Evolutionary conservation across 2,113 vertebrate species (phyloP).

Genomic region (Pseudopipra pipra): DNA sequence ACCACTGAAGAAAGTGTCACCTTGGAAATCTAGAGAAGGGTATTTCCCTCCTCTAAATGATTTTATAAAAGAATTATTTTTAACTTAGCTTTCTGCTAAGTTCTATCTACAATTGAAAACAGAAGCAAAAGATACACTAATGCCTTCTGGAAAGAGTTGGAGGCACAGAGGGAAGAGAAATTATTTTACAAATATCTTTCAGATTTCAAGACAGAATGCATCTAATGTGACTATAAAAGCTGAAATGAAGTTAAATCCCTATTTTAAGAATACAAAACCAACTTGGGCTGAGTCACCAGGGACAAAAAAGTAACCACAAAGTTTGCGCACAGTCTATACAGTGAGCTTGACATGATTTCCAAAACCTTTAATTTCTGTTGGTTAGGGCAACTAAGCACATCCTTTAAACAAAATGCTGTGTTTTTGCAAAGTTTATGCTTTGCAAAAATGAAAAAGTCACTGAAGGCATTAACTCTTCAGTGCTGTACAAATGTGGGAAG

Average conservation of each 20-base stretch:
- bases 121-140: not conserved
- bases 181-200: conserved; percentile 21
- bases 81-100: not conserved
- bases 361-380: conserved; percentile 70
- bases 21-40: not conserved
- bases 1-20: not conserved
- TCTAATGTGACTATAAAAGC: not conserved
- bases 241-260: conserved; percentile 48
- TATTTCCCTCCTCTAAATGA: not conserved
- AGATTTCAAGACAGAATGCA: not conserved
- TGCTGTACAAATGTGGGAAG: not conserved
- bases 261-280: conserved; percentile 69
- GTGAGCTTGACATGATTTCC: conserved; percentile 41
- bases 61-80: not conserved
- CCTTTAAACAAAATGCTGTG: conserved; percentile 33
- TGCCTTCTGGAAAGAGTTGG: not conserved
- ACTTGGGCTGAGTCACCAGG: conserved; percentile 56
- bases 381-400: conserved; percentile 61
- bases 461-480: not conserved
- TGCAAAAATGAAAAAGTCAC: not conserved
- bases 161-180: not conserved
- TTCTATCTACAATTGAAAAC: not conserved
- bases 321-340: conserved; percentile 54
- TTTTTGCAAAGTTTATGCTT: conserved; percentile 27
- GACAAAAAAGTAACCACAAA: conserved; percentile 57